Base-by-base conservation (phyloP, 2,797 vertebrate genomes). In the Eupleurogrammus muticus region DNA sequence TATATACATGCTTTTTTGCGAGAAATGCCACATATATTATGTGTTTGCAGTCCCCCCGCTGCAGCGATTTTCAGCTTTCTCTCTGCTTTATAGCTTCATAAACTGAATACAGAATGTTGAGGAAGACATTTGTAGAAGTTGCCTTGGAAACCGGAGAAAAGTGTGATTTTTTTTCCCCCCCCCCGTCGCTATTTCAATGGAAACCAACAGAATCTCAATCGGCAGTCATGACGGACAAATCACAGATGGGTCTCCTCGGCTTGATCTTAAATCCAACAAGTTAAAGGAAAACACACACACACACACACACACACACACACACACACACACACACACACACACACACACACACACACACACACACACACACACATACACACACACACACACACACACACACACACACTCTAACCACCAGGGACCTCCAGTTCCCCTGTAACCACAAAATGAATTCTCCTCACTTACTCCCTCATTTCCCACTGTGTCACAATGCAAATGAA, bases 401-500 rank as follows among this genome's bases (percentile, higher is more conserved):
- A 51, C 19, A 50, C 54, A 52, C 53, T 38, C 59, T 1, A 0
- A 67, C 71, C 79, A 60, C 66, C 0, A 46, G 73, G 70, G 75
- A 72, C 68, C 66, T 56, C 34, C 28, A 57, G 67, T 70, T 81
- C 35, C 44, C 5, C 55, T 76, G 53, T 14, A 38, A 66, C 75
- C 21, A 61, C 61, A 46, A 80, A 85, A 82, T 40, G 38, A 60
- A 68, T 76, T 66, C 67, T 74, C 62, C 79, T 76, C 69, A 48
- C 70, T 55, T 60, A 19, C 51, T 57, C 63, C 63, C 59, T 66
- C 67, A 1, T 77, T 73, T 65, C 58, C 81, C 77, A 32, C 70
- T 60, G 68, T 56, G 63, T 76, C 66, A 73, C 82, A 67, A 89
- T 88, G 83, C 87, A 91, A 89, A 91, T 89, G 81, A 84, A 57